Evolutionary conservation across 2,113 vertebrate genomes (phyloP).

Genomic region (Archilochus colubris): DNA sequence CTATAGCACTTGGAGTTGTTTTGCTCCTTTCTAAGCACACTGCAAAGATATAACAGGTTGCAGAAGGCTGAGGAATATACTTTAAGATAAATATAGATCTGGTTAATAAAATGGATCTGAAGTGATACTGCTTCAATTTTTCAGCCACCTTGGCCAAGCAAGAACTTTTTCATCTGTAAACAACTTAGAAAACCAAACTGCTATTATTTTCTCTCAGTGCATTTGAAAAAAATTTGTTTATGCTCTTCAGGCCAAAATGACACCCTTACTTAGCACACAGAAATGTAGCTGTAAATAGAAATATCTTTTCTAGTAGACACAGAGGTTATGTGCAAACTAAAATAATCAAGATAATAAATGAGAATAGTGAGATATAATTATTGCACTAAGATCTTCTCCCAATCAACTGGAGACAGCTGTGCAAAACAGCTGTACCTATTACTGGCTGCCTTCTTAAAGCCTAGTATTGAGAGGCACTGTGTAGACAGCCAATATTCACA

Average conservation of each 20-base stretch:
- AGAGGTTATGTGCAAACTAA: background rate
- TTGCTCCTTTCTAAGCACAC: background rate
- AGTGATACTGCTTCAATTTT: background rate
- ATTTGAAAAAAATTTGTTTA: background rate
- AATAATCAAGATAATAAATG: background rate
- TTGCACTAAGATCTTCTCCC: background rate
- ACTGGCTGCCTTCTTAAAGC: background rate
- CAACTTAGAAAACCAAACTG: background rate
- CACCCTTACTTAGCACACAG: background rate
- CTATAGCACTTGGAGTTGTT: background rate
- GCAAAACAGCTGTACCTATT: background rate
- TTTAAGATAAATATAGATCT: background rate
- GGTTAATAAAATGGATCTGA: background rate
- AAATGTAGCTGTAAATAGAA: background rate
- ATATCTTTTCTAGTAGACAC: too few relatives aligned
- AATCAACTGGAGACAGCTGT: background rate
- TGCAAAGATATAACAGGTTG: background rate
- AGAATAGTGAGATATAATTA: background rate
- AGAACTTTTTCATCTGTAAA: background rate
- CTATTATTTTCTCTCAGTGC: background rate
- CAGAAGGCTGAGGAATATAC: background rate
- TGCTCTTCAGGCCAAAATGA: background rate
- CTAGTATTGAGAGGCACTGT: background rate
- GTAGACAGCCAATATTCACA: background rate
- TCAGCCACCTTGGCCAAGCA: background rate